Evolutionary conservation across 2,888 invertebrate genomes (phyloP), one percentile per base, ranked within the genome.

Genomic region (Drosophila pullipes): DNA sequence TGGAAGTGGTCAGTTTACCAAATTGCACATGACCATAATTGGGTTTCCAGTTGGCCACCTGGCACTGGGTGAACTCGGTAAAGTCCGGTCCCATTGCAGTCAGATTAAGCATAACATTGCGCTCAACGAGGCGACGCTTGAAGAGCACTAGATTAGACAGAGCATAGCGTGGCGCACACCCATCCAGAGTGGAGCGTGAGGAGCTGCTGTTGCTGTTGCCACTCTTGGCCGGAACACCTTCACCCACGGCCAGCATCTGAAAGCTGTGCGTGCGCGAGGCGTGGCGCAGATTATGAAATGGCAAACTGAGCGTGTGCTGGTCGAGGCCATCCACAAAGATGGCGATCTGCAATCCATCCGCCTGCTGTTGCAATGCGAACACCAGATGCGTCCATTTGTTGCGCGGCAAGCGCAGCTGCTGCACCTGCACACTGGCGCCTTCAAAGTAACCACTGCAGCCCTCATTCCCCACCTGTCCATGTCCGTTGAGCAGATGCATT

Each of bases 81-180:
- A 92, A 93, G 67, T 94, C 93, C 2, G 94, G 93, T 2, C 94
- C 94, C 89, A 94, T 90, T 16, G 93, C 92, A 1, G 93, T 93
- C 28, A 94, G 75, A 74, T 92, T 91, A 16, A 92, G 77, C 62
- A 93, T 74, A 0, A 89, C 76, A 41, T 88, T 82, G 25, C 83
- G 91, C 3, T 88, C 80, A 0, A 61, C 63, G 1, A 93, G 73
- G 16, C 89, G 84, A 4, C 91, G 89, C 71, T 91, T 91, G 74
- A 94, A 94, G 7, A 93, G 74, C 69, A 93, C 90, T n/a, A 93
- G 66, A 84, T 92, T 93, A 5, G 93, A 91, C 5, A 93, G 66
- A 4, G 91, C 85, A 62, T 91, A 89, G 5, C 91, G 90, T 0
- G 92, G 77, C 7, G 85, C 83, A 55, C 81, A 78, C 3, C 89